phyloP scores from a whole-genome alignment of 2,113 vertebrate genomes.

The Poeciliopsis prolifica region DNA sequence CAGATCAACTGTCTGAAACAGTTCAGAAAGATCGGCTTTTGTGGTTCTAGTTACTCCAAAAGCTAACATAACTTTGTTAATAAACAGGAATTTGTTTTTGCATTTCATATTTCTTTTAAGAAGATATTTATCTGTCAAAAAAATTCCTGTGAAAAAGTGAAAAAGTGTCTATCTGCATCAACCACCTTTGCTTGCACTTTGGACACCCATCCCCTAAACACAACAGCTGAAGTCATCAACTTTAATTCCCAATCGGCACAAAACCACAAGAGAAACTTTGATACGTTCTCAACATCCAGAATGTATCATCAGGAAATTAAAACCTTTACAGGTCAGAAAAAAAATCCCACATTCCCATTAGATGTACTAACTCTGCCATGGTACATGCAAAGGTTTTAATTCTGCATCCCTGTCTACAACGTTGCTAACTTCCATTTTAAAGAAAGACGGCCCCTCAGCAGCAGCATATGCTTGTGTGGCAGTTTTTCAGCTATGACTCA shows the following conservation, averaged over 20 bases:
- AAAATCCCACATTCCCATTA: slow-evolving; percentile 19
- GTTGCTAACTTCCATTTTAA: slow-evolving; percentile 63
- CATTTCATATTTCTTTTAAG: too few relatives aligned
- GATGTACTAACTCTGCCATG: slow-evolving; percentile 52
- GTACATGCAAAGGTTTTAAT: slow-evolving; percentile 22
- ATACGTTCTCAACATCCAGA: not conserved
- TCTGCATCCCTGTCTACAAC: slow-evolving; percentile 31
- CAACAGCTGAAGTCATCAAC: not conserved
- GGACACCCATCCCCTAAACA: not conserved
- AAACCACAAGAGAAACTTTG: not conserved
- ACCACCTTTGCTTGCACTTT: too few relatives aligned
- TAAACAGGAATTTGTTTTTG: too few relatives aligned
- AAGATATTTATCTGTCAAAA: too few relatives aligned
- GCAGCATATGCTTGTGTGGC: slow-evolving; percentile 64
- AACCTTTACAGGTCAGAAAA: not conserved
- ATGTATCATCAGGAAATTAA: not conserved
- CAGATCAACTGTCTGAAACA: too few relatives aligned
- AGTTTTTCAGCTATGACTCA: slow-evolving; percentile 70
- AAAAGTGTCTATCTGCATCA: too few relatives aligned
- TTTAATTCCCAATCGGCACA: not conserved
- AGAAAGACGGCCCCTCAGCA: slow-evolving; percentile 60
- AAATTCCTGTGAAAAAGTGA: too few relatives aligned
- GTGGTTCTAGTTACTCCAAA: too few relatives aligned
- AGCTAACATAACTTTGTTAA: too few relatives aligned
- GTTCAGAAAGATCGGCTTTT: too few relatives aligned